phyloP scores from a whole-genome alignment of 2,113 vertebrate genomes.

The Ceyx margarethae region DNA sequence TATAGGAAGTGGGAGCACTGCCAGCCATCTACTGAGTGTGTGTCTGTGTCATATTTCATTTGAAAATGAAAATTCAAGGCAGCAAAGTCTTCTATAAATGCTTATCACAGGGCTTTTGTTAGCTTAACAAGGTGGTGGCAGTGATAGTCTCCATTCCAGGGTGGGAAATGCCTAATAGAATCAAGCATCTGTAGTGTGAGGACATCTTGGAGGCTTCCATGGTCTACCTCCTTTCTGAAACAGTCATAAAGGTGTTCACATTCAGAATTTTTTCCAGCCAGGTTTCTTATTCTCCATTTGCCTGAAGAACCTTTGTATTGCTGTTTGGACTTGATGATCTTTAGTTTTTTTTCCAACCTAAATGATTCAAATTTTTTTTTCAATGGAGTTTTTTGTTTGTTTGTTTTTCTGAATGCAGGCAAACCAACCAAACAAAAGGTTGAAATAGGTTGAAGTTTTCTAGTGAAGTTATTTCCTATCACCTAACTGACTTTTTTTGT shows the following conservation, averaged over 20 bases:
- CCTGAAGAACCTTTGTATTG: not conserved
- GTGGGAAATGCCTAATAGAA: accelerated
- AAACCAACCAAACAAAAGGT: not conserved
- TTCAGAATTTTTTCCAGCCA: not conserved
- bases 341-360: not conserved
- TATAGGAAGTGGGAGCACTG: not conserved
- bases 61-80: not conserved
- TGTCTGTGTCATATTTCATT: not conserved
- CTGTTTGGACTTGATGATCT: not conserved
- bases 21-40: not conserved
- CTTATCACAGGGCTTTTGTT: not conserved
- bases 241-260: not conserved
- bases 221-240: not conserved
- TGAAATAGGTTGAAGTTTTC: not conserved
- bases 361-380: too few relatives aligned
- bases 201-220: accelerated
- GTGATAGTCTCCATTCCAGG: not conserved
- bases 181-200: accelerated
- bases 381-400: not conserved
- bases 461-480: not conserved
- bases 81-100: accelerated
- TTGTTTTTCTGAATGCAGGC: not conserved
- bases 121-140: not conserved
- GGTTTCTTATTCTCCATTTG: not conserved
- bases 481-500: not conserved